Evolutionary conservation across 2,797 vertebrate species (phyloP).

Genomic region (Acridotheres tristis): DNA sequence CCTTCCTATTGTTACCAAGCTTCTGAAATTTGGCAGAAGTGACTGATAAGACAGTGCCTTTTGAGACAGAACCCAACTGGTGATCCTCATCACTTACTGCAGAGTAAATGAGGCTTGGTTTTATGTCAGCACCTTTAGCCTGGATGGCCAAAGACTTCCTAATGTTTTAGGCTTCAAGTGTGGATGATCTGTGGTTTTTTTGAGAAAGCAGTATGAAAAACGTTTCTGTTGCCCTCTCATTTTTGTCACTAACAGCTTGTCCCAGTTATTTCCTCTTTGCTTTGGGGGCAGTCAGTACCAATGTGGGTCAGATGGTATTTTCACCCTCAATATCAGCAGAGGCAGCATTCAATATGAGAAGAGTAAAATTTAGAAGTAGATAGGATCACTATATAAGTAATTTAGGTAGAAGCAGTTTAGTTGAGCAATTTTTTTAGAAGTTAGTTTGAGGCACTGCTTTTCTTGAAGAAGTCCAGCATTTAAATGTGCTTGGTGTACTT

Average conservation of each 20-base stretch:
- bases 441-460: neutral
- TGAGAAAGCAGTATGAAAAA: neutral
- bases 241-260: neutral
- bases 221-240: neutral
- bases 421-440: neutral
- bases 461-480: neutral
- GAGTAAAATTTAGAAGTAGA: neutral
- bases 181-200: neutral
- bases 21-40: neutral
- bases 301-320: neutral
- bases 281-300: accelerated
- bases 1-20: neutral
- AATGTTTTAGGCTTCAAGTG: neutral
- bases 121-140: neutral
- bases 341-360: neutral
- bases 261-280: neutral
- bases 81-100: neutral
- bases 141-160: neutral
- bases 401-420: neutral
- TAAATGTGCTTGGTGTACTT: neutral
- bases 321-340: neutral
- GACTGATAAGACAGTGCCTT: neutral
- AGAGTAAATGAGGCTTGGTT: neutral
- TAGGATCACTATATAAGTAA: neutral
- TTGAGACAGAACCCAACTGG: neutral